Evolutionary conservation across 2,888 invertebrate genomes (phyloP).

Genomic region (Rhamphomyia laevipes): DNA sequence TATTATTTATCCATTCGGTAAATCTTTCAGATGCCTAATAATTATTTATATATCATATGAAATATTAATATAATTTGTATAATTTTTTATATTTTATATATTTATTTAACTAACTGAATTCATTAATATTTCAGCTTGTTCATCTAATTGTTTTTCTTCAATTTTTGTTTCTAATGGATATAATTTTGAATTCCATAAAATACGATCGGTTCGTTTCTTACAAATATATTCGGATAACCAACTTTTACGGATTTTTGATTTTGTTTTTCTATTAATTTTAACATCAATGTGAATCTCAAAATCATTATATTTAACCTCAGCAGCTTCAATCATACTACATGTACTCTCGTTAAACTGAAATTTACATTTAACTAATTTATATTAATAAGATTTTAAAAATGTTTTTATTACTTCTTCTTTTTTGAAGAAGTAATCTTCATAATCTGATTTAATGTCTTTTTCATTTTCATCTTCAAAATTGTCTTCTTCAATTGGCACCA

Average conservation of each 20-base stretch:
- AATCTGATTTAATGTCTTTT: background rate
- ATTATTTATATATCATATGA: background rate
- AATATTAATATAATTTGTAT: background rate
- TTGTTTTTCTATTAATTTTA: background rate
- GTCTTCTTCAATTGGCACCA: constrained; percentile 27
- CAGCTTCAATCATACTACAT: constrained; percentile 26
- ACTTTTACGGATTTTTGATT: constrained; percentile 15
- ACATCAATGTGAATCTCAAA: background rate
- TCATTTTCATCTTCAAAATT: constrained; percentile 24
- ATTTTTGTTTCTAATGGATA: constrained; percentile 23
- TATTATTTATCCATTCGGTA: constrained; percentile 30
- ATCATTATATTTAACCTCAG: constrained; percentile 23
- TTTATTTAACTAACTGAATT: constrained; percentile 25
- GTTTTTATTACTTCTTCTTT: constrained; percentile 12
- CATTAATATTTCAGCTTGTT: constrained; percentile 35
- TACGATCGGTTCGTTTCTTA: constrained; percentile 25
- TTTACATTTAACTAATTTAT: too few species aligned
- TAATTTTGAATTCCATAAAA: constrained; percentile 33
- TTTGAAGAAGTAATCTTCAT: constrained; percentile 11
- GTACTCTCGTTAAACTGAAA: constrained; percentile 26
- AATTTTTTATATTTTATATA: background rate
- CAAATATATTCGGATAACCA: constrained; percentile 29
- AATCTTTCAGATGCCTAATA: constrained; percentile 25
- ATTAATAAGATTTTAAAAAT: background rate
- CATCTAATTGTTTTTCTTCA: constrained; percentile 28